Evolutionary conservation across 2,113 vertebrate genomes (phyloP).

Genomic region (Scomber scombrus): DNA sequence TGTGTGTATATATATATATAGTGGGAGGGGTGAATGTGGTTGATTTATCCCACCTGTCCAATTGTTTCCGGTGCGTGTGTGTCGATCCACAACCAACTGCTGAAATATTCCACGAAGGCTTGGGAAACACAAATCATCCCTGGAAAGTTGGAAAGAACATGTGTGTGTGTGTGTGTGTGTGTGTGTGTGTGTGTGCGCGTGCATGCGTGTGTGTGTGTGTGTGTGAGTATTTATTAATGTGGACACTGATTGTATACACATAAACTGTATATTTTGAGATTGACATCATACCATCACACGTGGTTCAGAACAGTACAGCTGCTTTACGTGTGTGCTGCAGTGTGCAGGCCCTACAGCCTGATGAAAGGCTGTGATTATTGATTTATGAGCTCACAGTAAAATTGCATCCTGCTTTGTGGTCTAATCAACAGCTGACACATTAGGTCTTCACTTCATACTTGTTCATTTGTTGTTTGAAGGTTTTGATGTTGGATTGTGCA

Average conservation of each 20-base stretch:
- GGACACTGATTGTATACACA: slow-evolving; percentile 36
- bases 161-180: slow-evolving; percentile 51
- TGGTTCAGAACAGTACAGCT: slow-evolving; percentile 42
- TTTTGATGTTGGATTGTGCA: background rate
- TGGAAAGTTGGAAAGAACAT: slow-evolving; percentile 58
- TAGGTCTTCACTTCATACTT: slow-evolving; percentile 32
- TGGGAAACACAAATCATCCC: slow-evolving; percentile 64
- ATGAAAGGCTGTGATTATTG: slow-evolving; percentile 73
- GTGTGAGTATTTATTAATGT: too few species aligned
- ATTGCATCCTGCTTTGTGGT: slow-evolving; percentile 62
- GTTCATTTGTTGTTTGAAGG: slow-evolving; percentile 27
- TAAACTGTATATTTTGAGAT: slow-evolving; percentile 32
- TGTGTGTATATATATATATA: slow-evolving; percentile 19
- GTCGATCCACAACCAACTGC: slow-evolving; percentile 43
- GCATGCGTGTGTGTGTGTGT: background rate
- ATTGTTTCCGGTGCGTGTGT: slow-evolving; percentile 68
- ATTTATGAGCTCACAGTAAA: slow-evolving; percentile 71
- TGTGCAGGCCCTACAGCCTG: slow-evolving; percentile 58
- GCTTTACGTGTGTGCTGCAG: slow-evolving; percentile 46
- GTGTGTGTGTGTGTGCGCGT: background rate
- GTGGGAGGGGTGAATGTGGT: slow-evolving; percentile 31
- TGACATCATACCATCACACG: slow-evolving; percentile 28
- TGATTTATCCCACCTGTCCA: slow-evolving; percentile 76
- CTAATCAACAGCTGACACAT: slow-evolving; percentile 68
- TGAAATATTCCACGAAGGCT: slow-evolving; percentile 71